phyloP scores from a whole-genome alignment of 2,113 vertebrate genomes.

The Crotalus helleri region DNA sequence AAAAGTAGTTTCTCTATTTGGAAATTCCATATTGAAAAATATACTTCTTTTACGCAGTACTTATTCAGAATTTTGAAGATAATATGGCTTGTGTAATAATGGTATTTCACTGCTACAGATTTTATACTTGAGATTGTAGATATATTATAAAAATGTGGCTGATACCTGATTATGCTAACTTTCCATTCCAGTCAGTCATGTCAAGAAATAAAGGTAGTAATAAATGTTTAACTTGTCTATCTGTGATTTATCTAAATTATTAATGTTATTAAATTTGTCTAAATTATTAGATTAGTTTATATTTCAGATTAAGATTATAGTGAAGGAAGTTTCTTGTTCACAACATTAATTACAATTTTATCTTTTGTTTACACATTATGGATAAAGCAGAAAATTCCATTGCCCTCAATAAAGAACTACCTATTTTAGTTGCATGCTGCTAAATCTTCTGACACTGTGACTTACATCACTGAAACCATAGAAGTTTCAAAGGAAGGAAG shows the following conservation, averaged over 20 bases:
- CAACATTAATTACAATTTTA: neutral
- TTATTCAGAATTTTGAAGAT: neutral
- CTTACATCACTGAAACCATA: neutral
- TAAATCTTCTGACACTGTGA: neutral
- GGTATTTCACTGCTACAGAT: neutral
- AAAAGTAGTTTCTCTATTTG: neutral
- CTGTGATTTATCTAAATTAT: neutral
- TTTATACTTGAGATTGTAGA: neutral
- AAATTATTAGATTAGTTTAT: neutral
- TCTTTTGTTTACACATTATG: neutral
- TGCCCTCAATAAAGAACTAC: neutral
- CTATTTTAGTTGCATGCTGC: neutral
- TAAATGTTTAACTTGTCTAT: neutral
- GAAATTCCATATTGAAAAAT: neutral
- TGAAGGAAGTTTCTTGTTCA: neutral
- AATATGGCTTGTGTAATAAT: neutral
- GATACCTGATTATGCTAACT: neutral
- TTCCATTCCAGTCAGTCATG: neutral
- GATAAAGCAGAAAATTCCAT: neutral
- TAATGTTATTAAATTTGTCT: neutral
- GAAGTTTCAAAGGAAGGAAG: neutral
- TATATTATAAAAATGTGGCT: neutral
- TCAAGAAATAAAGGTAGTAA: neutral
- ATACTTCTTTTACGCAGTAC: neutral
- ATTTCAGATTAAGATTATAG: neutral